Evolutionary conservation across 2,888 invertebrate genomes (phyloP).

Genomic region (Desoria tigrina): DNA sequence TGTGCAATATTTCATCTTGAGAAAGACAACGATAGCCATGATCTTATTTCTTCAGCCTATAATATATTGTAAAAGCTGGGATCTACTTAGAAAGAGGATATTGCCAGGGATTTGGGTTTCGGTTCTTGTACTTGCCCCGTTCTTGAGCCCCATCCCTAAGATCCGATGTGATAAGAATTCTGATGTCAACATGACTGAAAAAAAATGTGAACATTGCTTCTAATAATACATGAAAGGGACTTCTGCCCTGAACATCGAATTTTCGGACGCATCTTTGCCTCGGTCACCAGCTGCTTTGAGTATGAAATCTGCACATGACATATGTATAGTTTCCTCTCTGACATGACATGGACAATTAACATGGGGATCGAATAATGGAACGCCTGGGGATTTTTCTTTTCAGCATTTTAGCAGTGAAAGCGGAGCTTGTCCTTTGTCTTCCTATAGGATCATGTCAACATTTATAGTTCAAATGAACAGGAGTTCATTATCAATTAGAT

Average conservation of each 20-base stretch:
- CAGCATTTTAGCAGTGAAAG: no score
- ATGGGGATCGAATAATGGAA: no score
- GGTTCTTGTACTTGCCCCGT: neutral
- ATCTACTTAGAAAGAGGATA: no score
- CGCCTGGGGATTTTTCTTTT: no score
- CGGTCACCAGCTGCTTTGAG: no score
- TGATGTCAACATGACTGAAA: neutral
- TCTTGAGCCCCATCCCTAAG: conserved; percentile 1
- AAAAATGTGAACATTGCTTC: neutral
- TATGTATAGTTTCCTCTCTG: neutral
- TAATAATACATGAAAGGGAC: neutral
- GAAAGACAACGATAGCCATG: conserved; percentile 8
- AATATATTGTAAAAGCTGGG: no score
- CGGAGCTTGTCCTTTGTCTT: no score
- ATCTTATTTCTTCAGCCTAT: neutral
- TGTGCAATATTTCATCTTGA: conserved; percentile 8
- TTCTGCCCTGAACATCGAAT: neutral
- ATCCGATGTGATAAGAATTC: conserved; percentile 20
- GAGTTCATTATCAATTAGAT: no score
- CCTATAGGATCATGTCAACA: no score
- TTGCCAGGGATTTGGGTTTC: neutral
- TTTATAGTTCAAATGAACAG: no score
- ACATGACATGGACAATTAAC: no score
- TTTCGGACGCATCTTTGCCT: no score
- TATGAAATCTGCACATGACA: conserved; percentile 4